Evolutionary conservation across 2,113 vertebrate species (phyloP), one percentile per base, ranked within the genome.

Genomic region (Eolophus roseicapilla): DNA sequence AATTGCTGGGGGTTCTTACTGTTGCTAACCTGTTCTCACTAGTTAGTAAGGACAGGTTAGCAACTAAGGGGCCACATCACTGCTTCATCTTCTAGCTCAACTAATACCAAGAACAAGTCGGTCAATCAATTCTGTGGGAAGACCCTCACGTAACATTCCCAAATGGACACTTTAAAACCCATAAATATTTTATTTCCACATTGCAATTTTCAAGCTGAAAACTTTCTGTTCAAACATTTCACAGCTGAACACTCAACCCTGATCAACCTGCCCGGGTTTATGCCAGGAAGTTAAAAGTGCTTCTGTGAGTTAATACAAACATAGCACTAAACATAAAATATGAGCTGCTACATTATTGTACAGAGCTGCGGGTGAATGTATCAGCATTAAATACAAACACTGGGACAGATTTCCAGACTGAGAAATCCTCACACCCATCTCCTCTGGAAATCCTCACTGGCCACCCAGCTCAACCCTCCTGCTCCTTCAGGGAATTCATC

Each of bases 301-400:
- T 86, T 69, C 91, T 82, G 75, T 20, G 83, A 92, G 76, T 75
- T 68, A 68, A 83, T 39, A 70, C 68, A 92, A 95, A 90, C 82
- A 92, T 69, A 81, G 94, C 84, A 87, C 44, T 89, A 82, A 90
- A 84, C n/a, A 86, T 49, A 39, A 95, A 92, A 86, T 70, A 88
- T 47, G 86, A 16, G 33, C 6, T 6, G 71, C 41, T 62, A 50
- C 6, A 3, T 77, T 79, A 74, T 76, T 82, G 90, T 57, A 55
- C 44, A 62, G 86, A 93, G 63, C 5, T 43, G 84, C 78, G 62
- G 41, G 39, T 70, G 82, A 87, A 80, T 33, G 59, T 64, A 70
- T 3, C 85, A 82, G 23, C 76, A 65, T 28, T 46, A 63, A 82
- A 85, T 20, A 81, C 33, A 80, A 62, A 84, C 9, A 25, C 57